Conservation (phyloP, 2,888 invertebrate species). For the Shargacucullia verbasci region DNA sequence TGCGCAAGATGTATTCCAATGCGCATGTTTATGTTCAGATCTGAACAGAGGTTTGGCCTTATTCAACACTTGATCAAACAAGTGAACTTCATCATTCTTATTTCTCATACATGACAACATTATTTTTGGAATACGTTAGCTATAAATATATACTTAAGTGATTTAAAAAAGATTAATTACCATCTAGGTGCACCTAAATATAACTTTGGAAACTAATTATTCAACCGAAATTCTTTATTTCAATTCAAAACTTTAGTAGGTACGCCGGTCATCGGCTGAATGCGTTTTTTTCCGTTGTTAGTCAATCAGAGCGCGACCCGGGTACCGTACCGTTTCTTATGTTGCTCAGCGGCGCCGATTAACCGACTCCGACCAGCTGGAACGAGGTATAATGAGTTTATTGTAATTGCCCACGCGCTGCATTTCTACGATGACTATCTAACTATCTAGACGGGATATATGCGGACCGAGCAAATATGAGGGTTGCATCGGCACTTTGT, state of each 20-base stretch:
- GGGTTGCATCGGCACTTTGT: constrained; percentile 30
- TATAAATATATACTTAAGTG: too few relatives aligned
- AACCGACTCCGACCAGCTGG: constrained; percentile 71
- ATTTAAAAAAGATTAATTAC: too few relatives aligned
- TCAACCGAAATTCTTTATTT: constrained; percentile 21
- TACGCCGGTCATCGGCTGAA: constrained; percentile 67
- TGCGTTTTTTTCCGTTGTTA: constrained; percentile 63
- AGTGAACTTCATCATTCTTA: constrained; percentile 10
- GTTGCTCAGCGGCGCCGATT: constrained; percentile 70
- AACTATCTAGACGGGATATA: constrained; percentile 21
- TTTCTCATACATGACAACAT: too few relatives aligned
- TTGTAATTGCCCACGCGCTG: constrained; percentile 67
- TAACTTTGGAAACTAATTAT: background rate
- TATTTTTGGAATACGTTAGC: too few relatives aligned
- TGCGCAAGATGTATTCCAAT: constrained; percentile 21
- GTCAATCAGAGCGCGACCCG: constrained; percentile 78
- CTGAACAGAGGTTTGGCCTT: constrained; percentile 19
- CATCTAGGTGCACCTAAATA: too few relatives aligned
- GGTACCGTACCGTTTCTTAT: constrained; percentile 80
- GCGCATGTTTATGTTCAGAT: constrained; percentile 27
- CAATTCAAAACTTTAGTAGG: too few relatives aligned
- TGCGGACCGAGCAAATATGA: constrained; percentile 32
- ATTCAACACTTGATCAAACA: constrained; percentile 33
- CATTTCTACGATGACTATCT: constrained; percentile 16
- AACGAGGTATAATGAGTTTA: constrained; percentile 75